Conservation (phyloP, 1,140 invertebrate genomes). For the Drusus annulatus region DNA sequence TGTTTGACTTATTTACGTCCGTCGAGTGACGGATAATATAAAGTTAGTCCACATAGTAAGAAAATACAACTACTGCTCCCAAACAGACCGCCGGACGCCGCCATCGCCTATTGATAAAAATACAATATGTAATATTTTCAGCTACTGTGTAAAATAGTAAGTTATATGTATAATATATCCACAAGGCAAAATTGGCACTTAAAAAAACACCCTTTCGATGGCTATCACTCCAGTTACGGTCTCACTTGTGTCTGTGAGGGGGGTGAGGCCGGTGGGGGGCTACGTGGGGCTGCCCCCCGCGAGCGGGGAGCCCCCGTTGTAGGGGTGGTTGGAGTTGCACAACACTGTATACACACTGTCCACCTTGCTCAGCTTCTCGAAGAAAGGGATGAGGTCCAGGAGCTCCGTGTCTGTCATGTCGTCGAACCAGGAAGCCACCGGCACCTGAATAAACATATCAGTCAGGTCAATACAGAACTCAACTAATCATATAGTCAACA, state of each 20-base stretch:
- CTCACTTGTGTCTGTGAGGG: conserved; percentile 61
- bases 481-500: too few relatives aligned
- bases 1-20: not conserved
- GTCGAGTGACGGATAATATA: conserved; percentile 18
- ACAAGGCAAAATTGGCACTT: conserved; percentile 74
- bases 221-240: conserved; percentile 32
- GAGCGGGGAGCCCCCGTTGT: conserved; percentile 72
- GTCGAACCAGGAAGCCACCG: conserved; percentile 98
- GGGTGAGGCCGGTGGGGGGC: conserved; percentile 63
- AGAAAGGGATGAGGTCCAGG: conserved; percentile 94
- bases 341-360: conserved; percentile 95
- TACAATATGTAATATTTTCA: conserved; percentile 52
- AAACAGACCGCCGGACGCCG: conserved; percentile 9
- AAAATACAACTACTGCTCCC: conserved; percentile 15
- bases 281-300: conserved; percentile 62
- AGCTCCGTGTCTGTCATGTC: conserved; percentile 96
- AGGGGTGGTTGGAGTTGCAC: conserved; percentile 90
- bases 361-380: conserved; percentile 94
- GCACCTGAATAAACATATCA: conserved; percentile 80
- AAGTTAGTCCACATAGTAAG: conserved; percentile 23
- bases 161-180: conserved; percentile 62
- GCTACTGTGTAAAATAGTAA: conserved; percentile 58
- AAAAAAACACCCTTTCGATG: conserved; percentile 63
- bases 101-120: conserved; percentile 55
- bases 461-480: too few relatives aligned